Conservation (phyloP, 1,140 invertebrate species). For the Procambarus virginalis region DNA sequence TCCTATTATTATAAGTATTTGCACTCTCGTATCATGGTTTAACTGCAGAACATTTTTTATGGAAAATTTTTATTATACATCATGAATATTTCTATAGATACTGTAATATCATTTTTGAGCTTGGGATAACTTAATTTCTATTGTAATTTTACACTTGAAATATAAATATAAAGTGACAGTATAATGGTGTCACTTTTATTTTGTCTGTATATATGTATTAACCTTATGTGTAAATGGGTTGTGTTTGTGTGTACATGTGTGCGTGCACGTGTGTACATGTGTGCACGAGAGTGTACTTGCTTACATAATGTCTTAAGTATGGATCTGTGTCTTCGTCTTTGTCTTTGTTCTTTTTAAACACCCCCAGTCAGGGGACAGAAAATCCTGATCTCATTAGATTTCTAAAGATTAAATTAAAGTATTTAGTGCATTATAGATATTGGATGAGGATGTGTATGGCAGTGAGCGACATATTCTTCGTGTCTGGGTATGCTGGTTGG, state of each 20-base stretch:
- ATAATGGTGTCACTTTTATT: neutral
- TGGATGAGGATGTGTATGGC: slow-evolving; percentile 8
- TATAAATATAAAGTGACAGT: neutral
- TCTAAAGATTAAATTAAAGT: slow-evolving; percentile 29
- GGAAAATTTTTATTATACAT: slow-evolving; percentile 29
- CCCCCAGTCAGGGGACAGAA: slow-evolving; percentile 60
- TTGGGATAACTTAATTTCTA: slow-evolving; percentile 14
- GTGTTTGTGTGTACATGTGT: neutral
- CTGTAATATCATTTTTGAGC: slow-evolving; percentile 44
- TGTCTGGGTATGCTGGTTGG: neutral
- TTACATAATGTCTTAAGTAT: neutral
- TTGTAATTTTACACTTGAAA: slow-evolving; percentile 1
- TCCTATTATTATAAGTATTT: slow-evolving; percentile 26
- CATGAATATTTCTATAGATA: slow-evolving; percentile 40
- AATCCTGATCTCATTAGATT: slow-evolving; percentile 64
- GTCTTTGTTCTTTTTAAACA: slow-evolving; percentile 38
- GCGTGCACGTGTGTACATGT: neutral
- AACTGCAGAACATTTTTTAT: slow-evolving; percentile 53
- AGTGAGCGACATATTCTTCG: neutral
- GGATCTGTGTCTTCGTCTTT: slow-evolving; percentile 31
- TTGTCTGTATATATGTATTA: slow-evolving; percentile 35
- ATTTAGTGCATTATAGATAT: neutral
- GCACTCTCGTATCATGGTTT: slow-evolving; percentile 39
- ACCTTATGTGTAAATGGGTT: slow-evolving; percentile 17
- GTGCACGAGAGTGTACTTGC: neutral